phyloP scores from a whole-genome alignment of 2,113 vertebrate genomes.

The Nasalis larvatus region DNA sequence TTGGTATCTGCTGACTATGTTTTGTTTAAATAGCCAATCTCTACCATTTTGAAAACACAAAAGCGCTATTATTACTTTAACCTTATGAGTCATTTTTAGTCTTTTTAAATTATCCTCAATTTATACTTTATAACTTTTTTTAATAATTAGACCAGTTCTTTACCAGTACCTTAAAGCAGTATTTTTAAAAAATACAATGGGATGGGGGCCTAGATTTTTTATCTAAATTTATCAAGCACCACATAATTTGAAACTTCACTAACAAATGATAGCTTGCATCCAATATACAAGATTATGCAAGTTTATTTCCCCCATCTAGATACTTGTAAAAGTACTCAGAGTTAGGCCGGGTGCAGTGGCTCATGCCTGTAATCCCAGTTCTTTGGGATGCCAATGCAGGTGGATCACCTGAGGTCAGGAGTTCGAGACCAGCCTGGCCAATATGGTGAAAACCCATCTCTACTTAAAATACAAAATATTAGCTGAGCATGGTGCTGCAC shows the following conservation, averaged over 20 bases:
- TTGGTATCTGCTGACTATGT: neutral
- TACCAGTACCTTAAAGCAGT: neutral
- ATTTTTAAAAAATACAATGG: neutral
- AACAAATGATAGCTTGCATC: conserved; percentile 24
- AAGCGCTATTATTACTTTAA: neutral
- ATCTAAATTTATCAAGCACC: neutral
- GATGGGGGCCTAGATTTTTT: neutral
- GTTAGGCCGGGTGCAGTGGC: neutral
- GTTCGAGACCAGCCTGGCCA: no score
- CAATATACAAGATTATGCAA: neutral
- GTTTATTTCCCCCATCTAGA: neutral
- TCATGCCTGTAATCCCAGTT: no score
- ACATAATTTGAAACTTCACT: conserved; percentile 34
- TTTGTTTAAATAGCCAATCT: neutral
- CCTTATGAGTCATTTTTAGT: neutral
- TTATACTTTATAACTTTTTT: neutral
- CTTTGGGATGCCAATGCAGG: no score
- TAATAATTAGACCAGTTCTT: neutral
- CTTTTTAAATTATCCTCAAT: neutral
- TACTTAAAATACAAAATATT: no score
- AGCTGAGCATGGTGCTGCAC: no score
- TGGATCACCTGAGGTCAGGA: no score
- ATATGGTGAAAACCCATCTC: no score
- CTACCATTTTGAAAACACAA: neutral
- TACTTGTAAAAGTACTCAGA: neutral